These are phyloP conservation scores for Trichomycterus rosablanca DNA, from an alignment of 2,113 vertebrate species.

Conservation along the genomic window DNA sequence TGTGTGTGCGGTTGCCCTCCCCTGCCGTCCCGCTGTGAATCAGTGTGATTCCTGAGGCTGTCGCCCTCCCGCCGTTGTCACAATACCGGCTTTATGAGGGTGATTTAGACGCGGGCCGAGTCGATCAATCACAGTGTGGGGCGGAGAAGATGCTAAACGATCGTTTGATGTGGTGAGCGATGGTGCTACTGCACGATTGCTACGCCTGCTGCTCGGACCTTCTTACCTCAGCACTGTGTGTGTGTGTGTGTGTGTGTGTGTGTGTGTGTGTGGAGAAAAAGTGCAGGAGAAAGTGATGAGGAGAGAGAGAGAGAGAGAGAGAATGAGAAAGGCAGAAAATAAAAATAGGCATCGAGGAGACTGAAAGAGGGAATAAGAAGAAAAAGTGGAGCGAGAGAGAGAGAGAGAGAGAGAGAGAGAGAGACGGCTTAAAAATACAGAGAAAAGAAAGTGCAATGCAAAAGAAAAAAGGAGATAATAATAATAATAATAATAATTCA, in stretches of 20 bases:
- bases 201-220: slow-evolving; percentile 24
- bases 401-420: not conserved
- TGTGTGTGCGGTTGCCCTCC: slow-evolving; percentile 2
- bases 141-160: slow-evolving; percentile 38
- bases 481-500: too few relatives aligned
- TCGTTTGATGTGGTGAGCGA: slow-evolving; percentile 45
- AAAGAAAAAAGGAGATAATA: too few relatives aligned
- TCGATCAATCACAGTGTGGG: slow-evolving; percentile 44
- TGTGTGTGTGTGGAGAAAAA: not conserved
- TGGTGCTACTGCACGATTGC: slow-evolving; percentile 30
- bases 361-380: not conserved
- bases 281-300: not conserved
- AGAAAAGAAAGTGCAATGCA: too few relatives aligned
- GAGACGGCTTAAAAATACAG: not conserved
- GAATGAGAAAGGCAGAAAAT: not conserved
- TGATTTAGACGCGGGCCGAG: slow-evolving; percentile 42
- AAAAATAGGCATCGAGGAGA: not conserved
- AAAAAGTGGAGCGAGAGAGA: not conserved
- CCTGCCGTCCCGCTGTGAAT: slow-evolving; percentile 38
- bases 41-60: slow-evolving; percentile 46
- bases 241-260: not conserved
- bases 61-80: slow-evolving; percentile 45
- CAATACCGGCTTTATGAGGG: slow-evolving; percentile 48
- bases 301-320: slow-evolving; percentile 4
- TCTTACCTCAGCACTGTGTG: slow-evolving; percentile 33